phyloP scores from a whole-genome alignment of 2,797 vertebrate species.

The Melanogrammus aeglefinus region DNA sequence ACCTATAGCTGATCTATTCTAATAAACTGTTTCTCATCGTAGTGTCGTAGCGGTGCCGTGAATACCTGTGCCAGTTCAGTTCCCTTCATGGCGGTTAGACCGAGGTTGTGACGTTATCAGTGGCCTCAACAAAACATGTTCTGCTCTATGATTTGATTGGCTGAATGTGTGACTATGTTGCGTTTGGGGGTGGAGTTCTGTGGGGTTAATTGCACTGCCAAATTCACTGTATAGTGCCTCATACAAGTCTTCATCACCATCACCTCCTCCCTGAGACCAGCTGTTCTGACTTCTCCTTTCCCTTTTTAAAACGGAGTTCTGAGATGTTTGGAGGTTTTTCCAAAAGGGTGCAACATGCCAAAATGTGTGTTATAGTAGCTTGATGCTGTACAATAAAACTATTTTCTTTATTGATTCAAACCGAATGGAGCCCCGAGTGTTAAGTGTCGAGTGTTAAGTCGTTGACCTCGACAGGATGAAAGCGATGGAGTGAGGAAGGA shows the following conservation, averaged over 20 bases:
- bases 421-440: background rate
- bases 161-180: background rate
- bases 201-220: constrained; percentile 32
- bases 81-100: constrained; percentile 11
- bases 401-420: constrained; percentile 47
- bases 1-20: constrained; percentile 50
- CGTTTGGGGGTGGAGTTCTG: constrained; percentile 20
- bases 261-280: constrained; percentile 16
- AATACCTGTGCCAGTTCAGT: constrained; percentile 53
- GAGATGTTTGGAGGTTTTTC: background rate
- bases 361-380: constrained; percentile 44
- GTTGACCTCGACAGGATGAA: constrained; percentile 19
- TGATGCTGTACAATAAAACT: constrained; percentile 49
- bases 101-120: background rate
- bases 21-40: constrained; percentile 62
- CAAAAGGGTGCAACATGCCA: constrained; percentile 33
- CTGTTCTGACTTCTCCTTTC: background rate
- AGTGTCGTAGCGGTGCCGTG: constrained; percentile 60
- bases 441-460: background rate
- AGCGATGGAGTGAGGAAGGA: background rate
- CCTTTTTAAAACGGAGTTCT: background rate
- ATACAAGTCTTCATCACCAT: constrained; percentile 41
- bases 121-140: background rate
- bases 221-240: constrained; percentile 62
- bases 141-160: constrained; percentile 16